Percentiles rank a stretch among this genome's conserved stretches.
Conservation (phyloP, 2,113 vertebrate genomes). For the Psettodes erumei region DNA sequence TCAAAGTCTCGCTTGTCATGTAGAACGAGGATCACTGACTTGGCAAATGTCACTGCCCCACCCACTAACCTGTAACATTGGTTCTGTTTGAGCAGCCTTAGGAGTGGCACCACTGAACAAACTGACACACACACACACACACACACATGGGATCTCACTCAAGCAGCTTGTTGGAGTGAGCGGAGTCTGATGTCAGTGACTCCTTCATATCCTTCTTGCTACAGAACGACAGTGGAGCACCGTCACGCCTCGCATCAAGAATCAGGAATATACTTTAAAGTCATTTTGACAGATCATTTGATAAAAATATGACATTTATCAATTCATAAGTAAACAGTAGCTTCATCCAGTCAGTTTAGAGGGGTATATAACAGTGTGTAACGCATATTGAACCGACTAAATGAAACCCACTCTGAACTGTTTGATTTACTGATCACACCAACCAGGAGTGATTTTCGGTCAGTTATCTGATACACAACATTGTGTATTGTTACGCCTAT, state of each 20-base stretch:
- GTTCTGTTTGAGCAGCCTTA: conserved; percentile 42
- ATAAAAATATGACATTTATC: background rate
- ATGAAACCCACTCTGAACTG: background rate
- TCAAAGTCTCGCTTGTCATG: conserved; percentile 45
- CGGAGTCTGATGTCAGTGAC: background rate
- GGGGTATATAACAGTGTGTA: background rate
- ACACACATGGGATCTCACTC: background rate
- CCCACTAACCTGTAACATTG: conserved; percentile 42
- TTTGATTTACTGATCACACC: background rate
- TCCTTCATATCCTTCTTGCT: conserved; percentile 2
- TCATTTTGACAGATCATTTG: background rate
- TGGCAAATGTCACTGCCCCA: conserved; percentile 29
- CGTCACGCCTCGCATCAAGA: background rate
- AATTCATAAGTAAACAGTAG: background rate
- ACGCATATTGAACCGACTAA: too few species aligned
- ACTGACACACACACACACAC: too few species aligned
- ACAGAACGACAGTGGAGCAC: background rate
- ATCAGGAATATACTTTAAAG: background rate
- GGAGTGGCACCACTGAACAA: conserved; percentile 47
- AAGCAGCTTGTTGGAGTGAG: background rate
- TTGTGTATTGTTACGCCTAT: background rate
- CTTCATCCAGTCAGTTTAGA: background rate
- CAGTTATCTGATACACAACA: background rate
- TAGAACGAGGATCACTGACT: background rate
- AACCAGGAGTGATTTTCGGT: background rate